Evolutionary conservation across 37 sponge, comb jelly and placozoan genomes (phyloP), one percentile per base, ranked within the genome.

Genomic region (Amphimedon queenslandica): DNA sequence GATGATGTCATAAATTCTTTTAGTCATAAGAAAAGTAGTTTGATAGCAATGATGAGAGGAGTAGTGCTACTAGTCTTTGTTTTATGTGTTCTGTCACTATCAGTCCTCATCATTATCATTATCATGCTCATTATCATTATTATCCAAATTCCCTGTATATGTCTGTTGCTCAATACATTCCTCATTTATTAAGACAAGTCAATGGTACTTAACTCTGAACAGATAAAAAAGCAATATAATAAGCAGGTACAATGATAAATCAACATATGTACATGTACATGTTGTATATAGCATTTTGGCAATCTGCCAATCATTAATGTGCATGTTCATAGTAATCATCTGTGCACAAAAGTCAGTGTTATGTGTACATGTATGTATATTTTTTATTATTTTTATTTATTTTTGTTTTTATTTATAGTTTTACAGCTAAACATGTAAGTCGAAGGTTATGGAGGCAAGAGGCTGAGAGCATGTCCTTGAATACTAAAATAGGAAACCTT

Each of bases 181-280:
- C 93, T 4, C 81, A 58, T 1, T 69, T 85, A 67, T 39, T 93
- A 21, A 37, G 93, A 32, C n/a, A n/a, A n/a, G n/a, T n/a, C 93
- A 93, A 78, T 93, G 93, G 93, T 81, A 78, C 69, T 60, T 82
- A 31, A 23, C 78, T 27, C 74, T 90, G 28, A 71, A 84, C 65
- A 60, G 82, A 41, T 77, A 78, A 63, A 82, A 80, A 60, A 75
- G 73, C 35, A 25, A 58, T 18, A 40, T 60, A 27, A 73, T 84
- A 43, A 67, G 29, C 35, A 75, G 31, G 85, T 84, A 69, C 40
- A 66, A 11, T 25, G 2, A 18, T 28, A 21, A 35, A 21, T 32
- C 34, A 11, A 67, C 5, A 32, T 67, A 10, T 67, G 68, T 27
- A 67, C 68, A 13, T 29, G 18, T n/a, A n/a, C n/a, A n/a, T n/a